A percentile compares a stretch with the other conserved stretches of the same genome.
Evolutionary conservation across 1,140 invertebrate genomes (phyloP).

Genomic region (Drosophila teissieri): DNA sequence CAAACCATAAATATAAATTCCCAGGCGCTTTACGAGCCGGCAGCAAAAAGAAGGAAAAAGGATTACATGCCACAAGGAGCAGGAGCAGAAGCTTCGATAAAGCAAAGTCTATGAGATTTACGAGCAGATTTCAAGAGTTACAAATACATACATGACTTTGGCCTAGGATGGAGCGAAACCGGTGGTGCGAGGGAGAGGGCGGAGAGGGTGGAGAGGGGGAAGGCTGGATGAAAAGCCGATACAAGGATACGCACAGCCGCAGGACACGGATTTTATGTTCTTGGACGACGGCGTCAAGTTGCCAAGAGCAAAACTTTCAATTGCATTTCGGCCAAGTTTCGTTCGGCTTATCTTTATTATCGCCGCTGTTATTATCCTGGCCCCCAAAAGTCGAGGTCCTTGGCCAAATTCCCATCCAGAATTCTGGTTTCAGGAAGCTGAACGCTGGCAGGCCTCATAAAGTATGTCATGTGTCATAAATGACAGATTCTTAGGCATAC

Average conservation of each 20-base stretch:
- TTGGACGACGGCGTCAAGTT: conserved; percentile 49
- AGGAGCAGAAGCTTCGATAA: conserved; percentile 58
- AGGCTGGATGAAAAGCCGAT: conserved; percentile 1
- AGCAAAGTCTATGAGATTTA: conserved; percentile 70
- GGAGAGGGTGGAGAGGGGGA: background rate
- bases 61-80: conserved; percentile 64
- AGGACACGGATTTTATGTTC: conserved; percentile 40
- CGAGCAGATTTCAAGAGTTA: conserved; percentile 72
- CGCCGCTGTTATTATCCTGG: conserved; percentile 65
- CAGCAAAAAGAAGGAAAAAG: conserved; percentile 35
- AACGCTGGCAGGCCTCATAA: conserved; percentile 48
- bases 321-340: conserved; percentile 70
- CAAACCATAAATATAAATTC: conserved; percentile 61
- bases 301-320: conserved; percentile 71
- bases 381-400: conserved; percentile 14
- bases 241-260: conserved; percentile 42
- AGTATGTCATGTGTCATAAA: conserved; percentile 82
- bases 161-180: conserved; percentile 9
- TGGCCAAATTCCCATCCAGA: background rate
- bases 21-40: conserved; percentile 54
- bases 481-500: conserved; percentile 82
- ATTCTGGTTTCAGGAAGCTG: background rate
- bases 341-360: conserved; percentile 76
- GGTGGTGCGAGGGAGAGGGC: no score
- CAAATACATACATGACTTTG: conserved; percentile 59